These are phyloP conservation scores for Sarcophilus harrisii DNA, from an alignment of 2,797 vertebrate genomes.

Conservation along the genomic window DNA sequence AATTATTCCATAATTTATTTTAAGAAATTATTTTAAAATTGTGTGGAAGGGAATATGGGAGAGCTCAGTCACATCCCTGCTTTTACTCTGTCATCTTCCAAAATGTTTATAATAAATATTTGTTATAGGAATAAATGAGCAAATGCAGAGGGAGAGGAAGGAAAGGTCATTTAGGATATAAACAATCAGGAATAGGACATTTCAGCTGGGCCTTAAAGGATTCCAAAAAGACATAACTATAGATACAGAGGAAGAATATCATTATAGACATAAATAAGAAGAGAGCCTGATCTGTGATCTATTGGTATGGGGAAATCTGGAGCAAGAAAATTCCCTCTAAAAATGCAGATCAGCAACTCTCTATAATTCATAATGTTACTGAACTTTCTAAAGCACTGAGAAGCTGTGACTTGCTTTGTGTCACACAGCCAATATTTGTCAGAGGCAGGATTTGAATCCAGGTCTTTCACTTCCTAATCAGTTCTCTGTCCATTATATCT, in stretches of 20 bases:
- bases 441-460: neutral
- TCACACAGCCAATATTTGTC: neutral
- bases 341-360: neutral
- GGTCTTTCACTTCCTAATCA: neutral
- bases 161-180: neutral
- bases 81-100: neutral
- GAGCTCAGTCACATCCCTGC: neutral
- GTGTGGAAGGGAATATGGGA: neutral
- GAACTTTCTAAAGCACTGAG: neutral
- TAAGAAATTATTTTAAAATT: neutral
- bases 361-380: neutral
- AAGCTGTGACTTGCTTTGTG: neutral
- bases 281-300: neutral
- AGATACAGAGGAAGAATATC: neutral
- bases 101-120: neutral
- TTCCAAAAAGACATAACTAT: neutral
- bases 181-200: neutral
- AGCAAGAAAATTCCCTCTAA: neutral
- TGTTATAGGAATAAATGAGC: neutral
- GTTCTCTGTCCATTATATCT: neutral
- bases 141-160: neutral
- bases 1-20: neutral
- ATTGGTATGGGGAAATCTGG: neutral
- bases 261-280: neutral
- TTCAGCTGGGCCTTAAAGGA: neutral